Conservation (phyloP, 1,140 invertebrate genomes). For the Cydia fagiglandana region DNA sequence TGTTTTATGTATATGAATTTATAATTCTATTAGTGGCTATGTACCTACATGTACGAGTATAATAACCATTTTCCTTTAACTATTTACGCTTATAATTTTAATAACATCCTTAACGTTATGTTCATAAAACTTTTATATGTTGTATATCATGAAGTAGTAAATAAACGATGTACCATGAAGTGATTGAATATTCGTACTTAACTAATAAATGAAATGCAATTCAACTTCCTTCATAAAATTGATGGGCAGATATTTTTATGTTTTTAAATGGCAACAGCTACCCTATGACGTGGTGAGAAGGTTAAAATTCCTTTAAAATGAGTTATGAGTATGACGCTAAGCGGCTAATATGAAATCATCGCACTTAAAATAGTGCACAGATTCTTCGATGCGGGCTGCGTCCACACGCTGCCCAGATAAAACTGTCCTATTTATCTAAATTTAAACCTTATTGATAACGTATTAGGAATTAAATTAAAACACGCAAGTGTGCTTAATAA, state of each 20-base stretch:
- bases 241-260: neutral
- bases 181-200: too few relatives aligned
- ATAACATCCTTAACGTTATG: neutral
- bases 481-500: conserved; percentile 1
- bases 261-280: too few relatives aligned
- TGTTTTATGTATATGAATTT: too few relatives aligned
- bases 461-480: neutral
- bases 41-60: neutral
- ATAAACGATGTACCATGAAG: too few relatives aligned
- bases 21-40: too few relatives aligned
- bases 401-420: neutral
- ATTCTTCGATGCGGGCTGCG: neutral
- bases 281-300: too few relatives aligned
- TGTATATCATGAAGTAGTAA: neutral
- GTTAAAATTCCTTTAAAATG: neutral
- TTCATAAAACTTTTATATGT: neutral
- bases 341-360: conserved; percentile 4
- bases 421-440: neutral
- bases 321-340: neutral
- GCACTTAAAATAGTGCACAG: conserved; percentile 9
- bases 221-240: neutral
- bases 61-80: neutral
- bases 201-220: too few relatives aligned
- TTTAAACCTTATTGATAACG: neutral
- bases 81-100: neutral